phyloP scores from a whole-genome alignment of 2,888 invertebrate species.

The Drepana falcataria region DNA sequence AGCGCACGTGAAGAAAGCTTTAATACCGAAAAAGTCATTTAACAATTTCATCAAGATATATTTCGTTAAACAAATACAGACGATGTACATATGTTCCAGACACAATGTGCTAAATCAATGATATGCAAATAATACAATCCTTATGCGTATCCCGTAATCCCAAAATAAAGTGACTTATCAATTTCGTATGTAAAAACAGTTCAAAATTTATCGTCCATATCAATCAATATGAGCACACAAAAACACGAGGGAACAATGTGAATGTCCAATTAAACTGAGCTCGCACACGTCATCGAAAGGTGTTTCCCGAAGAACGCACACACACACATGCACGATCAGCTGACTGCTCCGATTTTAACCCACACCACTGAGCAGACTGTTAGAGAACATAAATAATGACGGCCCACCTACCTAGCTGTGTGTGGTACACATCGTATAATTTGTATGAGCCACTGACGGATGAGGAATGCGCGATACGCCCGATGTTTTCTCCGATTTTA shows the following conservation, averaged over 20 bases:
- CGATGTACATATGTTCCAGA: too few relatives aligned
- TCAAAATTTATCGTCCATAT: slow-evolving; percentile 34
- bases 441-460: slow-evolving; percentile 68
- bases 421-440: slow-evolving; percentile 74
- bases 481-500: slow-evolving; percentile 57
- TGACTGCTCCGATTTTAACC: slow-evolving; percentile 79
- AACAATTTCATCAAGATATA: too few relatives aligned
- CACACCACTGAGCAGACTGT: slow-evolving; percentile 72
- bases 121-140: too few relatives aligned
- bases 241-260: slow-evolving; percentile 70
- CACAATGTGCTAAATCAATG: too few relatives aligned
- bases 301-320: slow-evolving; percentile 77
- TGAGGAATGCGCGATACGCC: slow-evolving; percentile 66
- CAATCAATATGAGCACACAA: slow-evolving; percentile 41
- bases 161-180: neutral
- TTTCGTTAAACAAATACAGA: too few relatives aligned
- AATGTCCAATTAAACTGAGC: slow-evolving; percentile 76
- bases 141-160: neutral
- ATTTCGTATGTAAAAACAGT: slow-evolving; percentile 10
- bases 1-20: too few relatives aligned
- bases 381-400: slow-evolving; percentile 79
- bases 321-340: slow-evolving; percentile 54
- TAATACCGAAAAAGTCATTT: too few relatives aligned
- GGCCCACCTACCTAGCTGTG: slow-evolving; percentile 76
- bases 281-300: slow-evolving; percentile 77